Conservation (phyloP, 2,888 invertebrate species). For the Stenichneumon culpator region DNA sequence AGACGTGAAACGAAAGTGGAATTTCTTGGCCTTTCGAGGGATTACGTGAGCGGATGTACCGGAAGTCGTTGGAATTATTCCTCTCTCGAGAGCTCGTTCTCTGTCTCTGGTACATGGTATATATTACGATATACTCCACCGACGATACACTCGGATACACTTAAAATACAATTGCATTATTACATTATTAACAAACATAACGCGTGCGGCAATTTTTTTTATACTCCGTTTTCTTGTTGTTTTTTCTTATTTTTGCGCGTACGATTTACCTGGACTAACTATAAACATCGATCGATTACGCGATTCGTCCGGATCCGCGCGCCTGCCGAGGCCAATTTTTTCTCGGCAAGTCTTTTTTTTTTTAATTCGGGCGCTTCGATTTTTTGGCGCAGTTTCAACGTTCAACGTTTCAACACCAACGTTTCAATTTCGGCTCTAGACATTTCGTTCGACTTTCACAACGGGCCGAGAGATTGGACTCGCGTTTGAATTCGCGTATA, state of each 20-base stretch:
- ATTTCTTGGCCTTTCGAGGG: neutral
- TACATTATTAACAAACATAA: constrained; percentile 64
- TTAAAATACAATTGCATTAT: constrained; percentile 65
- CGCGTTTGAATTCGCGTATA: constrained; percentile 34
- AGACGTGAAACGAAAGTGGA: constrained; percentile 27
- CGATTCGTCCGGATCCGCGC: neutral
- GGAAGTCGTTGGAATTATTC: constrained; percentile 9
- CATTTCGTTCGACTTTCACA: neutral
- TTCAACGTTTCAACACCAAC: no score
- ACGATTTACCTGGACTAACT: constrained; percentile 41
- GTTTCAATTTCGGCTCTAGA: neutral
- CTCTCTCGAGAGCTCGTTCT: neutral
- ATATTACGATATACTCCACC: constrained; percentile 63
- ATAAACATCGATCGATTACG: constrained; percentile 49
- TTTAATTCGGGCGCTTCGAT: neutral
- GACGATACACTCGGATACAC: constrained; percentile 63
- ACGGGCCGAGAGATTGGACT: neutral
- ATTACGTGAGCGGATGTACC: constrained; percentile 17
- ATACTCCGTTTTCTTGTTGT: neutral
- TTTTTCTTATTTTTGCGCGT: constrained; percentile 42
- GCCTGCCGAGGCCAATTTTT: neutral
- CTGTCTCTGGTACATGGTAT: constrained; percentile 18
- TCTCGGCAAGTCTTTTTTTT: neutral
- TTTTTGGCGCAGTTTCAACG: neutral
- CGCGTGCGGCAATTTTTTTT: constrained; percentile 33